Evolutionary conservation across 53 echinoderm and acorn worm species (phyloP).

Genomic region (Temnopleurus reevesii): DNA sequence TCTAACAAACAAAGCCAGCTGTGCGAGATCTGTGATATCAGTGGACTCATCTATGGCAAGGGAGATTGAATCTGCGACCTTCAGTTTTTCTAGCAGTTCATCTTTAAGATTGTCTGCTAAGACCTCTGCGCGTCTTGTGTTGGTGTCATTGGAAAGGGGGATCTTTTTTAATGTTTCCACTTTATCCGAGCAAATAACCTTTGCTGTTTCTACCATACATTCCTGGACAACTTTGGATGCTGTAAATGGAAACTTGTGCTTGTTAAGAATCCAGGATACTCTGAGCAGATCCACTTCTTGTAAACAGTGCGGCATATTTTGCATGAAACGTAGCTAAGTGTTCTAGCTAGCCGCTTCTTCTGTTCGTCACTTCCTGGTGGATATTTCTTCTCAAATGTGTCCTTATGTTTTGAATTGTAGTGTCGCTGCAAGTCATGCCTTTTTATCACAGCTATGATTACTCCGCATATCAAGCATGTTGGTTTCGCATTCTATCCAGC

Average conservation of each 20-base stretch:
- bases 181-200: slow-evolving; percentile 40
- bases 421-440: slow-evolving; percentile 23
- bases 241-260: slow-evolving; percentile 44
- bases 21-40: slow-evolving; percentile 54
- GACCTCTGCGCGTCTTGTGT: slow-evolving; percentile 53
- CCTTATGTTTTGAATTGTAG: background rate
- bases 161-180: slow-evolving; percentile 56
- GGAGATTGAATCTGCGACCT: slow-evolving; percentile 9
- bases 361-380: slow-evolving; percentile 40
- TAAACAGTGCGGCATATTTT: background rate
- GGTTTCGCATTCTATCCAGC: background rate
- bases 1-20: slow-evolving; percentile 54
- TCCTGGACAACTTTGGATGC: slow-evolving; percentile 43
- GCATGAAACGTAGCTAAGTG: background rate
- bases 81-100: background rate
- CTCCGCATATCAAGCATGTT: slow-evolving; percentile 9
- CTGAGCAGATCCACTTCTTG: slow-evolving; percentile 14
- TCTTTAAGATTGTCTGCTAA: slow-evolving; percentile 39
- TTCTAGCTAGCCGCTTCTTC: background rate
- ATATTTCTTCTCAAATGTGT: slow-evolving; percentile 26
- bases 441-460: background rate
- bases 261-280: slow-evolving; percentile 53
- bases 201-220: slow-evolving; percentile 48
- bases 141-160: slow-evolving; percentile 53
- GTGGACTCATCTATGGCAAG: slow-evolving; percentile 57